phyloP scores from a whole-genome alignment of 2,113 vertebrate species.

The Machaerirhynchus nigripectus region DNA sequence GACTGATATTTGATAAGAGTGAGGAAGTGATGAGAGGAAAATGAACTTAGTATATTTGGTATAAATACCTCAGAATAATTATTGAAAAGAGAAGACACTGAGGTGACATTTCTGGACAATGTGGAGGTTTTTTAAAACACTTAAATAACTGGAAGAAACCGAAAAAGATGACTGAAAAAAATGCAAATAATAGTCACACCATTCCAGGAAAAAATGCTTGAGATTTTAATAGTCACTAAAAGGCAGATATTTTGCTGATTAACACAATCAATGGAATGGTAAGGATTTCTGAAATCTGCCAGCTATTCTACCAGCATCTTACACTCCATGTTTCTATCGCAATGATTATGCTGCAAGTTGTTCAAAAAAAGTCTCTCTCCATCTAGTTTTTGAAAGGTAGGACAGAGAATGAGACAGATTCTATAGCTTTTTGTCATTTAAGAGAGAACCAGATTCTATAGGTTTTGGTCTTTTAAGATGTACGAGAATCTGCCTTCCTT shows the following conservation, averaged over 20 bases:
- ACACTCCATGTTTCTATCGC: fast-evolving
- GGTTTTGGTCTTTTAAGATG: background rate
- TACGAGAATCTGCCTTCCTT: background rate
- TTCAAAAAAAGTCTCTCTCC: background rate
- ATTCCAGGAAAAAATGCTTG: background rate
- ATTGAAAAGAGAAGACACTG: background rate
- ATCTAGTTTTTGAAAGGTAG: background rate
- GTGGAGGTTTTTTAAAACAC: background rate
- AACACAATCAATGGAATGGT: background rate
- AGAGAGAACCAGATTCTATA: background rate
- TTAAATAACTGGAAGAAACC: background rate
- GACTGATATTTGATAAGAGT: background rate
- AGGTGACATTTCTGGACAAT: background rate
- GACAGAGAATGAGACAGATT: background rate
- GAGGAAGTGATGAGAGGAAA: background rate
- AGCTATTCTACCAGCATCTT: background rate
- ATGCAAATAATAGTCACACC: background rate
- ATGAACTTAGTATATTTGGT: background rate
- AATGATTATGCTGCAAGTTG: background rate
- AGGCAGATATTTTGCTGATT: background rate
- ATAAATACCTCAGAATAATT: background rate
- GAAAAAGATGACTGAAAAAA: background rate
- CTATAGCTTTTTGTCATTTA: background rate
- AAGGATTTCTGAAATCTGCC: background rate
- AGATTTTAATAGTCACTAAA: background rate